Conservation (phyloP, 2,113 vertebrate species). For the human region DNA sequence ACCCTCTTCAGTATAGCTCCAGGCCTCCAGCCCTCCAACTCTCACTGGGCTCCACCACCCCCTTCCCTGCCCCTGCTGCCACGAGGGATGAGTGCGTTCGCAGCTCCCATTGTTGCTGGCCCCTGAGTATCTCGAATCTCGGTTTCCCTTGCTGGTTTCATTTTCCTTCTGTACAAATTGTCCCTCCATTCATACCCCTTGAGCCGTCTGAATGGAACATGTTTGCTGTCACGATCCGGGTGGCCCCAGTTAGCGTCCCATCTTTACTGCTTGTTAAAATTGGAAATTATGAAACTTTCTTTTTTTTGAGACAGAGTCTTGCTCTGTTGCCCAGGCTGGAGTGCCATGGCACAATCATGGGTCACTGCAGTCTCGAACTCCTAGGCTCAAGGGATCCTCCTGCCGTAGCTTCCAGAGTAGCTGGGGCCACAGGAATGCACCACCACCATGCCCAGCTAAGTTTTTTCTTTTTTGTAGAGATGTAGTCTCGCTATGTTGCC, state of each 20-base stretch:
- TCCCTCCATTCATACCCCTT: rapidly evolving
- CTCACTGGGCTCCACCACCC: background rate
- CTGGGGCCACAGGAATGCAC: too few species aligned
- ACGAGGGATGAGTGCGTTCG: background rate
- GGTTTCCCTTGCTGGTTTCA: background rate
- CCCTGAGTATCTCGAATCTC: background rate
- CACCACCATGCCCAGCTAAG: too few species aligned
- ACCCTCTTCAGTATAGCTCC: background rate
- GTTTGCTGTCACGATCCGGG: background rate
- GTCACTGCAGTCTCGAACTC: too few species aligned
- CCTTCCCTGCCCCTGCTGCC: background rate
- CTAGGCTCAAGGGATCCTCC: too few species aligned
- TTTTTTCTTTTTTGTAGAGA: too few species aligned
- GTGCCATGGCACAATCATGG: too few species aligned
- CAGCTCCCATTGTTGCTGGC: background rate
- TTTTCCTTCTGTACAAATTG: background rate
- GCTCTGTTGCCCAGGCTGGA: too few species aligned
- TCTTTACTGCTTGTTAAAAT: rapidly evolving
- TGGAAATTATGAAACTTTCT: too few species aligned
- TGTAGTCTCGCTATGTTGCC: too few species aligned
- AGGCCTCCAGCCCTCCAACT: background rate
- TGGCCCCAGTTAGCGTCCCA: rapidly evolving
- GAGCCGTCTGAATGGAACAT: background rate
- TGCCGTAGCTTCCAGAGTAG: too few species aligned
- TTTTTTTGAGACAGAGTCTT: too few species aligned